Base-by-base conservation (phyloP, 2,113 vertebrate genomes). In the Cyanistes caeruleus region DNA sequence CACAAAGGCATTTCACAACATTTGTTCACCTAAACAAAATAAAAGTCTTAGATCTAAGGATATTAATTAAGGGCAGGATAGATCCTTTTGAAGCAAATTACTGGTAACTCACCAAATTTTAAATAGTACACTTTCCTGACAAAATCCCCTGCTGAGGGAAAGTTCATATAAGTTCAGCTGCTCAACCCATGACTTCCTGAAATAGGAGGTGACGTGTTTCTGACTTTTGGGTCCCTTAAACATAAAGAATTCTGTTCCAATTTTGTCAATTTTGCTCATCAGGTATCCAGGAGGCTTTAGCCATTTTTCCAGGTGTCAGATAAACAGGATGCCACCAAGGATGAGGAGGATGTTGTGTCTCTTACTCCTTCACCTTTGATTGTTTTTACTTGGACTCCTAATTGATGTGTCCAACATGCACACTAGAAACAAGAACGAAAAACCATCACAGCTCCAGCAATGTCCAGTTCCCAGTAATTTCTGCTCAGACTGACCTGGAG, bases 1-100 rank as follows among this genome's bases (percentile, higher is more conserved):
- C 86, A 94, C 76, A 95, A 91, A 96, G 81, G 90, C 93, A 93
- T 94, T 96, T 97, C 95, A 76, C 90, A 96, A 90, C 68, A 81
- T 31, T 95, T 86, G 80, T 81, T 94, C 83, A 76, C 84, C 65
- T 92, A 93, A 95, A 81, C 53, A 65, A 93, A 97, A 94, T 79
- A 90, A 72, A 93, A 95, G 68, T 64, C 70, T 87, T 74, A 81
- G 49, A 82, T 87, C 86, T 91, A 74, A 82, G 72, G 64, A 76
- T 80, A 48, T 48, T 75, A 85, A 92, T 88, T 76, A 89, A 92
- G 64, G 51, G 48, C 48, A 82, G 84, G 73, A 88, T 43, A 80
- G 78, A 94, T 67, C 56, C 53, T 87, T 90, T 60, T 81, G 69
- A 82, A 92, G 62, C 48, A 67, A 68, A 69, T 27, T 84, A 6